Conservation (phyloP, 2,113 vertebrate genomes). For the Perccottus glenii region DNA sequence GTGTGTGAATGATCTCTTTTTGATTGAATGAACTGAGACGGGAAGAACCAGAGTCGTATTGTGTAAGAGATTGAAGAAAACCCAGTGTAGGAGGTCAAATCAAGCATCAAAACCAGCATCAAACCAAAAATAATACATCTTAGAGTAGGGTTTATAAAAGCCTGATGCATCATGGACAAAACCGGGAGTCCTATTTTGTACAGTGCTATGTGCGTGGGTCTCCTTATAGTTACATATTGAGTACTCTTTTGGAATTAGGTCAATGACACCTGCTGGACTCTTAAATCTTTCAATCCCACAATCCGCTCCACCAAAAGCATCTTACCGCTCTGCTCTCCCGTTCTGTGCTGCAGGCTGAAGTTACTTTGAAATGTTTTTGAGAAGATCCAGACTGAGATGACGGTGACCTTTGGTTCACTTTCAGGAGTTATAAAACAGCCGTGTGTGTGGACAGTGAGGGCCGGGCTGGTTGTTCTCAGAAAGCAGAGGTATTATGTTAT, state of each 20-base stretch:
- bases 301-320: slow-evolving; percentile 26
- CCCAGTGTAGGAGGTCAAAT: slow-evolving; percentile 2
- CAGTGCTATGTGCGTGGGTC: background rate
- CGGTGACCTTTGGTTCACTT: slow-evolving; percentile 26
- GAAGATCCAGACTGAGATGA: slow-evolving; percentile 26
- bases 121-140: slow-evolving; percentile 8
- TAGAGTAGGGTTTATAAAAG: background rate
- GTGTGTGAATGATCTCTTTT: background rate
- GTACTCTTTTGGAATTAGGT: slow-evolving; percentile 7
- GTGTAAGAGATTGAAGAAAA: slow-evolving; percentile 14
- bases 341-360: slow-evolving; percentile 4
- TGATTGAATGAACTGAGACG: background rate
- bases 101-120: no score
- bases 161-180: background rate
- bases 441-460: slow-evolving; percentile 45
- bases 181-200: background rate
- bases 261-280: slow-evolving; percentile 8
- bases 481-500: slow-evolving; percentile 22
- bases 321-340: slow-evolving; percentile 31
- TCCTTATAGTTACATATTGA: background rate
- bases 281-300: background rate
- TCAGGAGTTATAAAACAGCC: slow-evolving; percentile 40
- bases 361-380: slow-evolving; percentile 25
- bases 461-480: slow-evolving; percentile 2
- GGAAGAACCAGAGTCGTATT: slow-evolving; percentile 16